Conservation (phyloP, 2,888 invertebrate species). For the Eupithecia abbreviata region DNA sequence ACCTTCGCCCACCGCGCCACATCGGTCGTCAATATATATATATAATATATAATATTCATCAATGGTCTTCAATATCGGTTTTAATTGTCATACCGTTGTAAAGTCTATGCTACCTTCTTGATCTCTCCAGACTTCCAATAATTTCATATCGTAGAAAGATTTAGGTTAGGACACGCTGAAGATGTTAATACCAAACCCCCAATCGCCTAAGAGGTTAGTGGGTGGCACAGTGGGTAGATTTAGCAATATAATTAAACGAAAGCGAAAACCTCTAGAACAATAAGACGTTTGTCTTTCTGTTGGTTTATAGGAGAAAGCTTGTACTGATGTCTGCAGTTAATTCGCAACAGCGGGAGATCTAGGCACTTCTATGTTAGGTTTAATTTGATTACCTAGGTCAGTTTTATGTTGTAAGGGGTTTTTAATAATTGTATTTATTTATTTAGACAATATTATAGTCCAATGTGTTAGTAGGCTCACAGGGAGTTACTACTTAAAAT, state of each 20-base stretch:
- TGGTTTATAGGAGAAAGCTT: conserved; percentile 13
- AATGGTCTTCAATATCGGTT: too few species aligned
- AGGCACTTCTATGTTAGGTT: conserved; percentile 3
- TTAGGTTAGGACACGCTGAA: not conserved
- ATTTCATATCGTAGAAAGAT: too few species aligned
- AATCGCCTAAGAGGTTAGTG: not conserved
- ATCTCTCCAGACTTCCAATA: too few species aligned
- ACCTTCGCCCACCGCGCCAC: too few species aligned
- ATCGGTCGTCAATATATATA: too few species aligned
- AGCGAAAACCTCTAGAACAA: conserved; percentile 11
- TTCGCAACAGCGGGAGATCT: conserved; percentile 9
- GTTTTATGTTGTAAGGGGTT: not conserved
- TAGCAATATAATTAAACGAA: conserved; percentile 6
- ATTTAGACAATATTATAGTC: too few species aligned
- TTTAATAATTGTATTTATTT: too few species aligned
- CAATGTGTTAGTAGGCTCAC: too few species aligned
- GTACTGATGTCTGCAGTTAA: not conserved
- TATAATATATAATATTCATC: too few species aligned
- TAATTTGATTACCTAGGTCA: conserved; percentile 8
- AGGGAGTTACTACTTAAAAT: too few species aligned
- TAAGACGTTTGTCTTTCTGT: not conserved
- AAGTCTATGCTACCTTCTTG: too few species aligned
- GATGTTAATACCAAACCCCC: not conserved
- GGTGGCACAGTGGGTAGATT: not conserved
- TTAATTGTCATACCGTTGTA: too few species aligned